Evolutionary conservation across 2,113 vertebrate species (phyloP).

Genomic region (Atractosteus spatula): DNA sequence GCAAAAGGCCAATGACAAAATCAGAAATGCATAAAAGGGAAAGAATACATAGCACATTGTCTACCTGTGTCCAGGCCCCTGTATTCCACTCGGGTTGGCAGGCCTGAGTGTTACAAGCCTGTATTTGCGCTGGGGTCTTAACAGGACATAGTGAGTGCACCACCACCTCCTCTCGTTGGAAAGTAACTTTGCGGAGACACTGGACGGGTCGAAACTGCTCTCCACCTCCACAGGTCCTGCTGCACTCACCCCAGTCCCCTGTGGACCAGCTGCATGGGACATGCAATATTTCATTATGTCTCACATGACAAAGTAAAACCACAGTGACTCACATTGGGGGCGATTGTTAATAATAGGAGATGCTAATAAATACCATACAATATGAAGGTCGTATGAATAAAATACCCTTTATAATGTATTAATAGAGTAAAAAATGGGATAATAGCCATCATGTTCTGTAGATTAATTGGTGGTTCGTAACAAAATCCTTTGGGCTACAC

Average conservation of each 20-base stretch:
- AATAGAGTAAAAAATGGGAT: no score
- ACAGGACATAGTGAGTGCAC: constrained; percentile 82
- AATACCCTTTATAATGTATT: no score
- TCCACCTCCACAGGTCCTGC: constrained; percentile 80
- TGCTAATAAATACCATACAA: no score
- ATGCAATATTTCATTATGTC: neutral
- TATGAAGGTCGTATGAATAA: no score
- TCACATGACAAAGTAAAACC: no score
- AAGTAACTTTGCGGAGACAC: constrained; percentile 82
- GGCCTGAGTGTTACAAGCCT: constrained; percentile 76
- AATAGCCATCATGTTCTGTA: no score
- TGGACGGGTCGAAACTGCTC: constrained; percentile 79
- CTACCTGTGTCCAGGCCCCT: constrained; percentile 88
- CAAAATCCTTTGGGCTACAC: no score
- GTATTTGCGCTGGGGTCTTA: constrained; percentile 75
- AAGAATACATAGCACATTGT: constrained; percentile 3
- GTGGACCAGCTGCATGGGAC: constrained; percentile 74
- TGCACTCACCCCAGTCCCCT: constrained; percentile 83
- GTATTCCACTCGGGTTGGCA: constrained; percentile 86
- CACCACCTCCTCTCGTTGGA: constrained; percentile 77
- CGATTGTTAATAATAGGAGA: no score
- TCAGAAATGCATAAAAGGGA: neutral
- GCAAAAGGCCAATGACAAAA: neutral
- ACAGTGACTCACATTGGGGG: no score
- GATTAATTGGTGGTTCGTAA: no score